phyloP scores from a whole-genome alignment of 2,888 invertebrate genomes.

The Choreutis nemorana region DNA sequence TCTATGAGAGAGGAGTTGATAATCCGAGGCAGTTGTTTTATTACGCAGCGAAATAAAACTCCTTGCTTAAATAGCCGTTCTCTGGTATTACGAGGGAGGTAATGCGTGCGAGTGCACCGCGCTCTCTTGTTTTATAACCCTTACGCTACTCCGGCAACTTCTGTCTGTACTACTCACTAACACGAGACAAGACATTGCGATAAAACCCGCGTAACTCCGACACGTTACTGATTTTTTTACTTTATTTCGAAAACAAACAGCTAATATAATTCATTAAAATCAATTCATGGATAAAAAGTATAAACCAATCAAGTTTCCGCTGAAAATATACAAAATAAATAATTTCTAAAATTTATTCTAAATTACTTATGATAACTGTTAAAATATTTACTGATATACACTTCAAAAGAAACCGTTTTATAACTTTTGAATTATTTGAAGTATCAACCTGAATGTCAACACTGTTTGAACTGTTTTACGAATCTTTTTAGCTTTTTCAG shows the following conservation, averaged over 20 bases:
- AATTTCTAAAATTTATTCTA: no score
- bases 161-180: constrained; percentile 10
- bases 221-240: constrained; percentile 1
- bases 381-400: no score
- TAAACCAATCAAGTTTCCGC: no score
- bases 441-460: no score
- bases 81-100: constrained; percentile 10
- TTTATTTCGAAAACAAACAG: not conserved
- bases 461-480: no score
- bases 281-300: no score
- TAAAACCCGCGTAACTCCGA: constrained; percentile 8
- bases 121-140: constrained; percentile 14
- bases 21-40: constrained; percentile 9
- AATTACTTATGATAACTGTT: no score
- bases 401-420: no score
- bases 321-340: no score
- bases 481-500: no score
- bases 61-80: constrained; percentile 10
- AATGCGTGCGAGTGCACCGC: constrained; percentile 17
- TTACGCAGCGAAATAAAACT: constrained; percentile 15
- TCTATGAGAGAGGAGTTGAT: constrained; percentile 7
- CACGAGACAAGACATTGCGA: constrained; percentile 9
- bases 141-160: constrained; percentile 12
- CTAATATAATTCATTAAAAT: no score
- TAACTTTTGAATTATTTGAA: no score